Percentiles rank a stretch among this genome's conserved stretches.
These are phyloP conservation scores for Chaitophorus viminalis DNA, from an alignment of 2,888 invertebrate genomes.

Conservation along the genomic window DNA sequence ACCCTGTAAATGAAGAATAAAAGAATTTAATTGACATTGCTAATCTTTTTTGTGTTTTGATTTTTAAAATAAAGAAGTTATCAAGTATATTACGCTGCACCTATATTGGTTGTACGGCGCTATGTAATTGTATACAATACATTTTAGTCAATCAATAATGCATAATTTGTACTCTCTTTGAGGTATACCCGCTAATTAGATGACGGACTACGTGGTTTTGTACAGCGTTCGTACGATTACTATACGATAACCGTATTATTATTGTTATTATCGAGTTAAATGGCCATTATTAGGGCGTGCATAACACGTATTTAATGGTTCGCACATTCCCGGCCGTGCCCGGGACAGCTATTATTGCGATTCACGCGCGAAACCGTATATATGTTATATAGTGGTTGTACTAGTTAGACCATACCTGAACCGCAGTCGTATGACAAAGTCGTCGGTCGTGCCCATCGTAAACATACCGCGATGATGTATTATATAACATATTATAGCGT, in stretches of 20 bases:
- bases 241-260: slow-evolving; percentile 6
- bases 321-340: not conserved
- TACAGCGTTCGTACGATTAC: slow-evolving; percentile 12
- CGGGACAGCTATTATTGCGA: not conserved
- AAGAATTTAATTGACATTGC: too few relatives aligned
- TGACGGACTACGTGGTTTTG: not conserved
- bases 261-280: slow-evolving; percentile 16
- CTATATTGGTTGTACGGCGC: too few relatives aligned
- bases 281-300: not conserved
- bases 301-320: not conserved
- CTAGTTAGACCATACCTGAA: not conserved
- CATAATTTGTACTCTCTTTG: too few relatives aligned
- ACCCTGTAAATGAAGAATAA: too few relatives aligned
- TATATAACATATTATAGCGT: not conserved
- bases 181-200: not conserved
- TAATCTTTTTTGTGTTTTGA: too few relatives aligned
- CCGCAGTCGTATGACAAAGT: not conserved
- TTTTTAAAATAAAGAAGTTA: too few relatives aligned
- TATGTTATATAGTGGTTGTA: too few relatives aligned
- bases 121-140: too few relatives aligned
- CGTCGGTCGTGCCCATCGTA: not conserved
- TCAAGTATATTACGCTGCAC: too few relatives aligned
- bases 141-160: too few relatives aligned
- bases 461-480: too few relatives aligned
- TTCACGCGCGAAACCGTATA: not conserved